Evolutionary conservation across 2,888 invertebrate genomes (phyloP).

Genomic region (Stenodera caucasica): DNA sequence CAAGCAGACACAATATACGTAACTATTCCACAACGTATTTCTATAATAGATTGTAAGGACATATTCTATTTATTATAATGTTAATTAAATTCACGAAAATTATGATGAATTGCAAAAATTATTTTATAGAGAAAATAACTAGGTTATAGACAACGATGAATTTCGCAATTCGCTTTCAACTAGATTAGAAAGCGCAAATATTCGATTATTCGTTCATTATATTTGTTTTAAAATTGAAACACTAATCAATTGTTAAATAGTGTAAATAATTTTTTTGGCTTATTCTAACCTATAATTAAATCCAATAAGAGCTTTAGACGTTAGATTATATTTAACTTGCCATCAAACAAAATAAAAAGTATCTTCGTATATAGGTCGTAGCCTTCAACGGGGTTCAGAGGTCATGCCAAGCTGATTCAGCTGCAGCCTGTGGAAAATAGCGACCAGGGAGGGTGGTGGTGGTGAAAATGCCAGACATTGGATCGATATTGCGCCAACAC

Average conservation of each 20-base stretch:
- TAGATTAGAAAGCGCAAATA: constrained; percentile 7
- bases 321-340: too few species aligned
- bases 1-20: constrained; percentile 57
- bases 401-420: constrained; percentile 55
- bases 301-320: too few species aligned
- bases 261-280: too few species aligned
- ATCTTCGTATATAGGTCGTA: constrained; percentile 57
- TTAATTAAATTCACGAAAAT: not conserved
- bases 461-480: constrained; percentile 19
- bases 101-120: not conserved
- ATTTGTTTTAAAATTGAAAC: not conserved
- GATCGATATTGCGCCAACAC: constrained; percentile 27
- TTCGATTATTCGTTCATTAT: constrained; percentile 1
- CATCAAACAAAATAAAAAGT: not conserved
- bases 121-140: not conserved
- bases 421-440: constrained; percentile 34
- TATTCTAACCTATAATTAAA: too few species aligned
- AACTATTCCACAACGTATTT: constrained; percentile 18
- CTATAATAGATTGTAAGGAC: too few species aligned
- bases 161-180: constrained; percentile 6
- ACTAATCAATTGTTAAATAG: not conserved
- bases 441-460: constrained; percentile 21
- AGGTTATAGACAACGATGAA: not conserved
- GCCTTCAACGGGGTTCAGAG: constrained; percentile 61
- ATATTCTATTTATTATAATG: too few species aligned